These are phyloP conservation scores for Pseudoatta argentina DNA, from an alignment of 1,140 invertebrate genomes.

Conservation along the genomic window DNA sequence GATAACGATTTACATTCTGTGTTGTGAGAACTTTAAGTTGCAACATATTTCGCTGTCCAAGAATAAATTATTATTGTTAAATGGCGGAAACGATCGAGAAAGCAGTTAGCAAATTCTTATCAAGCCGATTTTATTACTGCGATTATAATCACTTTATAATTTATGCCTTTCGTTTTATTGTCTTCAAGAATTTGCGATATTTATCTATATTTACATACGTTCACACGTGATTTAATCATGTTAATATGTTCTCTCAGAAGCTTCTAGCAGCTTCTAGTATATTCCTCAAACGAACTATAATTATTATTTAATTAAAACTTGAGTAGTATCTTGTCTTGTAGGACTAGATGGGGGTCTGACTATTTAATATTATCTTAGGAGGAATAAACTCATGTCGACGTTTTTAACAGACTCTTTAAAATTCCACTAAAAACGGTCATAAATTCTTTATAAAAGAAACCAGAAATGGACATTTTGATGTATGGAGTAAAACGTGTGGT, in stretches of 20 bases:
- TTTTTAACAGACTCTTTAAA: conserved; percentile 28
- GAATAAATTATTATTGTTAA: neutral
- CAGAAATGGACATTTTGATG: conserved; percentile 23
- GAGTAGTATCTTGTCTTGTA: neutral
- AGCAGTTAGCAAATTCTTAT: neutral
- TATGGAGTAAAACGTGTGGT: conserved; percentile 18
- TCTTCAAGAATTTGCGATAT: neutral
- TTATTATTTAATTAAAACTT: conserved; percentile 18
- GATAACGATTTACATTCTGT: neutral
- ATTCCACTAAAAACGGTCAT: conserved; percentile 14
- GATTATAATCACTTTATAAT: conserved; percentile 2
- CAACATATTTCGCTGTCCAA: neutral
- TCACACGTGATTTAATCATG: neutral
- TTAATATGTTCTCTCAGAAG: neutral
- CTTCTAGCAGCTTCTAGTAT: neutral
- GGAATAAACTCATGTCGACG: neutral
- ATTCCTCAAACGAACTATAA: neutral
- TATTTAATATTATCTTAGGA: neutral
- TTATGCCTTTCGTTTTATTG: neutral
- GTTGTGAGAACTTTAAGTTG: neutral
- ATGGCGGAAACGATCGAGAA: neutral
- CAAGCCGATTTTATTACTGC: neutral
- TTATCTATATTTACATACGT: neutral
- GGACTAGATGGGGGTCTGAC: neutral
- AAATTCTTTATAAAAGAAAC: conserved; percentile 13